Conservation (phyloP, 35 echinoderm and acorn worm species). For the Chiridota heheva region DNA sequence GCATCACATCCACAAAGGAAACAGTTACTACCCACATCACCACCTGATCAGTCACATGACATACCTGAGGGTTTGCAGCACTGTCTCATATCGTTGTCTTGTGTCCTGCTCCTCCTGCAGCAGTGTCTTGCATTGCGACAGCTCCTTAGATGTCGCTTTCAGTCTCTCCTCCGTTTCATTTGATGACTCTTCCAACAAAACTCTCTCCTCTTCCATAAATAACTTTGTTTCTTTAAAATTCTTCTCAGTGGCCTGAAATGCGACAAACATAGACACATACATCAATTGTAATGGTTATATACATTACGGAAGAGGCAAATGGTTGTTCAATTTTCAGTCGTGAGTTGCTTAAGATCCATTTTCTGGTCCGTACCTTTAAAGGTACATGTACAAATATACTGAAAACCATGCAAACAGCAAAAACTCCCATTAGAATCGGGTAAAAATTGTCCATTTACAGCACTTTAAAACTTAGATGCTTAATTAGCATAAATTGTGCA, state of each 20-base stretch:
- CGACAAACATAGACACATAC: not conserved
- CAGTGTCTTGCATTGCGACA: constrained; percentile 37
- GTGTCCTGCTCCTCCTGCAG: constrained; percentile 33
- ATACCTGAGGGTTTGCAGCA: constrained; percentile 36
- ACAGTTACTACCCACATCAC: not conserved
- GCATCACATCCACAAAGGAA: not conserved
- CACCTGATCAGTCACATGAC: not conserved
- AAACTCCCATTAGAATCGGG: no score
- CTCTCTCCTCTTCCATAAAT: constrained; percentile 67
- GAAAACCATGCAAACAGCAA: not conserved
- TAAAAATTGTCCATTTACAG: no score
- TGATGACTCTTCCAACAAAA: constrained; percentile 52
- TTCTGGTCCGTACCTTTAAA: no score
- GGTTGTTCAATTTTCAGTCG: not conserved
- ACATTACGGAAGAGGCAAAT: not conserved
- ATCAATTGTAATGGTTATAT: not conserved
- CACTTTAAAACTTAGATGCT: no score
- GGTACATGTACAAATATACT: not conserved
- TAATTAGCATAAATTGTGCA: no score
- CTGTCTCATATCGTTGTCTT: constrained; percentile 33
- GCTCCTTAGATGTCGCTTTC: constrained; percentile 37
- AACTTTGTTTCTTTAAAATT: constrained; percentile 58
- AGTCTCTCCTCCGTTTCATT: constrained; percentile 55
- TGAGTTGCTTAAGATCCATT: not conserved
- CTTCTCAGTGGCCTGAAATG: not conserved